phyloP scores from a whole-genome alignment of 64 coral and sea anemone genomes.

The Catalaphyllia jardinei region DNA sequence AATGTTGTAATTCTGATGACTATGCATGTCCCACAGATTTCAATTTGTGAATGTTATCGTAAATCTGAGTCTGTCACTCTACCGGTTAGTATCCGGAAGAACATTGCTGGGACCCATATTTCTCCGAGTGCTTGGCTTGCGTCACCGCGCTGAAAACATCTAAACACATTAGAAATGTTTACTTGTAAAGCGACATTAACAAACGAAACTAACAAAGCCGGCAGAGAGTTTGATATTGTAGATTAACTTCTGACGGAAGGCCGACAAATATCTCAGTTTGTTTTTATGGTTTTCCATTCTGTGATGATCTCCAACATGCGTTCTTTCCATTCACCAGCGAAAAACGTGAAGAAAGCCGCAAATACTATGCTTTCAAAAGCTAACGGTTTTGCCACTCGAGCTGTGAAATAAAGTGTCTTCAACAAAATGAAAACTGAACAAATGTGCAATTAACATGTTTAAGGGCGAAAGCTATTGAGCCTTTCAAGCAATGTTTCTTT shows the following conservation, averaged over 20 bases:
- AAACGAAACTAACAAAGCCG: slow-evolving; percentile 2
- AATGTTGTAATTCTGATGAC: not conserved
- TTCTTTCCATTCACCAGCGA: not conserved
- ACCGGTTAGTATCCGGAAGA: too few species aligned
- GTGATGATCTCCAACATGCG: not conserved
- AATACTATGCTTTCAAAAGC: not conserved
- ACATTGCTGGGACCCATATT: not conserved
- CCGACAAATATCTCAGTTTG: slow-evolving; percentile 26
- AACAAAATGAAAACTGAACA: not conserved
- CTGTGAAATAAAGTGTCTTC: not conserved
- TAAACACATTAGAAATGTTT: slow-evolving; percentile 33
- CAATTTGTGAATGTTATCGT: not conserved
- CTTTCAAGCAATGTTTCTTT: not conserved
- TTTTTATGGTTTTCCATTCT: slow-evolving; percentile 1
- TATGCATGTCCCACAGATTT: not conserved
- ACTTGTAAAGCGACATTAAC: slow-evolving; percentile 26
- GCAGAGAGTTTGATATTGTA: not conserved
- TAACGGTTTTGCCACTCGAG: not conserved
- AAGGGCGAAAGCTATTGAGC: not conserved
- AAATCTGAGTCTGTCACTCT: not conserved
- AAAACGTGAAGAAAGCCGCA: not conserved
- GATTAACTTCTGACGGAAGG: not conserved
- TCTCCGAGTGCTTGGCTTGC: not conserved
- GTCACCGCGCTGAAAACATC: not conserved
- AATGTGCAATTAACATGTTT: not conserved